Conservation (phyloP, 2,797 vertebrate species). For the Xyrichtys novacula region DNA sequence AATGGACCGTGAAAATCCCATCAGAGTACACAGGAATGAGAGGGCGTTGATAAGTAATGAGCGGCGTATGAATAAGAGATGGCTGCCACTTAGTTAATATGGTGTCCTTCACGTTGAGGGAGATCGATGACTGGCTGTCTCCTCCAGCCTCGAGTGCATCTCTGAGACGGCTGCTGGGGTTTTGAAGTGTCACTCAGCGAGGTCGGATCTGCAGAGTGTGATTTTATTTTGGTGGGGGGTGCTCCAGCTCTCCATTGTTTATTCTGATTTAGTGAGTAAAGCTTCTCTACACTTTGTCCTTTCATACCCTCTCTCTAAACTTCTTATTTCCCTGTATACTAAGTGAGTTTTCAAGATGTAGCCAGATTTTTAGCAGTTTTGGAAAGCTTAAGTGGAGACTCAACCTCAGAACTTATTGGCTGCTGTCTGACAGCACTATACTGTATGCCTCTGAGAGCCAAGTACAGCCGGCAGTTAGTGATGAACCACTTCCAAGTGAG, state of each 20-base stretch:
- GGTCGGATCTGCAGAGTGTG: neutral
- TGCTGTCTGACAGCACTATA: no score
- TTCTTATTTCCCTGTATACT: no score
- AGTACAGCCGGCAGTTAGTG: no score
- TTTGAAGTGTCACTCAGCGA: constrained; percentile 44
- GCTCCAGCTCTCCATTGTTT: neutral
- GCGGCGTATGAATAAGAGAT: constrained; percentile 64
- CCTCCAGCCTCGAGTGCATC: constrained; percentile 2
- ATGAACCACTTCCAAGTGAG: no score
- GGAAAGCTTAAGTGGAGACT: no score
- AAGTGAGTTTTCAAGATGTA: no score
- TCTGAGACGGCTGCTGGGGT: constrained; percentile 15
- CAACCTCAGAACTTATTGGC: no score
- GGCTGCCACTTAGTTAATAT: constrained; percentile 63
- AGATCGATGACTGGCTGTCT: constrained; percentile 54
- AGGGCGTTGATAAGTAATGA: constrained; percentile 69
- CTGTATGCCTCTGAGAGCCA: no score
- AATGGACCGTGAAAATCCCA: constrained; percentile 75
- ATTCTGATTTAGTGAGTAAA: neutral
- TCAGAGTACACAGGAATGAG: constrained; percentile 55
- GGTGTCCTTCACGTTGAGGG: constrained; percentile 54
- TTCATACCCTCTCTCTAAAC: no score
- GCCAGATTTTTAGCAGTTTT: no score
- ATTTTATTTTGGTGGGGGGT: constrained; percentile 15
- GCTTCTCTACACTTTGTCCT: neutral